Percentiles rank a stretch among this genome's conserved stretches.
phyloP scores from a whole-genome alignment of 2,113 vertebrate species.

The Chaetodon auriga region DNA sequence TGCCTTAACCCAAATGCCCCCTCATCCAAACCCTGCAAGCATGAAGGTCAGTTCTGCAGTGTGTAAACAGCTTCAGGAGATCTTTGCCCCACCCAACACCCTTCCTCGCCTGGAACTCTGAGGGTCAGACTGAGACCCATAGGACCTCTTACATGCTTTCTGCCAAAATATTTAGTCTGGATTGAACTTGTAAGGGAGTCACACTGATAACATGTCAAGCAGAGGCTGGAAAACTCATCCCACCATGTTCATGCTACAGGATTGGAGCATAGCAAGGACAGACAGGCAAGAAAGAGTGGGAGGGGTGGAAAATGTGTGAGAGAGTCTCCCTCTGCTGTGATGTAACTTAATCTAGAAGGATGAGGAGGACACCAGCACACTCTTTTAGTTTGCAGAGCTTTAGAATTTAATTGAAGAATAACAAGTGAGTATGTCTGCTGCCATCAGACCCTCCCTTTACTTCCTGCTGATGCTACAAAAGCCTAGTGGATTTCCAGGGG shows the following conservation, averaged over 20 bases:
- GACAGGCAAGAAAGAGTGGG: background rate
- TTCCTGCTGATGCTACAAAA: constrained; percentile 61
- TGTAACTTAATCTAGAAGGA: constrained; percentile 34
- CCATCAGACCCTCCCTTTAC: constrained; percentile 47
- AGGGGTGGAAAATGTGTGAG: background rate
- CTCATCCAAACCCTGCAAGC: constrained; percentile 1
- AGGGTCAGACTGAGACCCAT: constrained; percentile 6
- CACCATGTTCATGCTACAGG: constrained; percentile 12
- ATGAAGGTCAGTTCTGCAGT: constrained; percentile 15
- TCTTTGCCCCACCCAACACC: background rate
- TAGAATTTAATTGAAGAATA: constrained; percentile 77
- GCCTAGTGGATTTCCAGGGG: background rate
- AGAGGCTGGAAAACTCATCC: constrained; percentile 49
- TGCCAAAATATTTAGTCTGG: constrained; percentile 72
- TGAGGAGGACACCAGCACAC: constrained; percentile 19
- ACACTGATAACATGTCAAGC: constrained; percentile 55
- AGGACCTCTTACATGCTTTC: constrained; percentile 66
- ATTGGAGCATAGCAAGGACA: background rate
- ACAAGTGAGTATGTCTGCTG: constrained; percentile 57
- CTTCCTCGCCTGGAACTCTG: constrained; percentile 24
- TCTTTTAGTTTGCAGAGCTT: constrained; percentile 20
- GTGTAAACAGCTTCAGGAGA: constrained; percentile 8
- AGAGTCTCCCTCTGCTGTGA: constrained; percentile 26
- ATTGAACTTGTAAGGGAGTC: constrained; percentile 51
- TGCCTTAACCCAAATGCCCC: background rate